Evolutionary conservation across 2,797 vertebrate species (phyloP).

Genomic region (Rousettus madagascariensis): DNA sequence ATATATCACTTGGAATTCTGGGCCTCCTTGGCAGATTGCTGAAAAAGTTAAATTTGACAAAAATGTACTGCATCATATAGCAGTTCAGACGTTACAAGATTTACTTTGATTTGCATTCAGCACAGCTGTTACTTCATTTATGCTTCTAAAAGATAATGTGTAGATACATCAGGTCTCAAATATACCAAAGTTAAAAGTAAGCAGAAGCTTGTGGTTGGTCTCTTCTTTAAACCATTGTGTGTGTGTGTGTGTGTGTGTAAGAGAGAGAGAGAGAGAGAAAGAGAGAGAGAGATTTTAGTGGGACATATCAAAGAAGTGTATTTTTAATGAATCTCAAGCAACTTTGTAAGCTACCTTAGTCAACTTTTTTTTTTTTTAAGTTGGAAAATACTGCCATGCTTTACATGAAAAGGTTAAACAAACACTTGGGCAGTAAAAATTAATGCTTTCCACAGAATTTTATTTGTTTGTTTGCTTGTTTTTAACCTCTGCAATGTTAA

Average conservation of each 20-base stretch:
- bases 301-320: not conserved
- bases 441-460: not conserved
- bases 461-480: not conserved
- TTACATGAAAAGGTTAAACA: not conserved
- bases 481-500: not conserved
- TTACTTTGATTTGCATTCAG: constrained; percentile 78
- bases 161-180: constrained; percentile 74
- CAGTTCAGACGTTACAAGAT: constrained; percentile 75
- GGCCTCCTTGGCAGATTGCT: constrained; percentile 54
- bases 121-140: constrained; percentile 80
- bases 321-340: not conserved
- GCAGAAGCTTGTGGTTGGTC: constrained; percentile 62
- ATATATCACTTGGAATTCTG: constrained; percentile 50
- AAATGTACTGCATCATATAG: constrained; percentile 52
- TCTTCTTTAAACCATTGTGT: constrained; percentile 55
- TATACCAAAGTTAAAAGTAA: constrained; percentile 66
- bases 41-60: constrained; percentile 70
- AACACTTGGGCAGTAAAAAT: not conserved
- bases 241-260: not conserved
- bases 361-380: not conserved
- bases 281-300: not conserved
- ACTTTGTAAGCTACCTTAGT: not conserved
- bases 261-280: too few species aligned
- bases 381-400: not conserved
- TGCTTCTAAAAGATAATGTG: constrained; percentile 72